A percentile compares a stretch with the other conserved stretches of the same genome.
Evolutionary conservation across 1,140 invertebrate species (phyloP).

Genomic region (Pseudomyrmex flavicornis): DNA sequence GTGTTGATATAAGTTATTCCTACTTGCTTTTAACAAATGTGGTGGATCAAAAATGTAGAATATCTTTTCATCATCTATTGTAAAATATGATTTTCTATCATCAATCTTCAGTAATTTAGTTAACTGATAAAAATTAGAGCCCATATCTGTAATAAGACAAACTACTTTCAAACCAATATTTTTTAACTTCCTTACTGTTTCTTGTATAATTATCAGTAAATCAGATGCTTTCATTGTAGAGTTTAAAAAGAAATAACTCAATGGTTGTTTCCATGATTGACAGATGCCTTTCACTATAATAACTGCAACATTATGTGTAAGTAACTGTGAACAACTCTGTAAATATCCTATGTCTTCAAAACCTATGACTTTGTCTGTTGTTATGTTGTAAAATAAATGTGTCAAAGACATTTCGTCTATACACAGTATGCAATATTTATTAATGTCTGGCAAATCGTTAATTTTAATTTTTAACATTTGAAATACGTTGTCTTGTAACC

Average conservation of each 20-base stretch:
- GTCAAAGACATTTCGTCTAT: constrained; percentile 17
- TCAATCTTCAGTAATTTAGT: constrained; percentile 1
- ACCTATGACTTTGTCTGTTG: background rate
- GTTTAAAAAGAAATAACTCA: constrained; percentile 7
- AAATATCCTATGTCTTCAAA: too few species aligned
- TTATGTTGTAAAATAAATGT: constrained; percentile 7
- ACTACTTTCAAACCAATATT: constrained; percentile 26
- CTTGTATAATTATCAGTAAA: constrained; percentile 5
- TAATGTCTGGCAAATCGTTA: background rate
- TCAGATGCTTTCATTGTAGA: background rate
- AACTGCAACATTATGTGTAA: constrained; percentile 10
- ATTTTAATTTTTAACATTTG: constrained; percentile 9
- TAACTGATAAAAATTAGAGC: constrained; percentile 9
- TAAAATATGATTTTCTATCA: background rate
- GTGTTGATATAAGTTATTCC: too few species aligned
- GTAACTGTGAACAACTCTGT: too few species aligned
- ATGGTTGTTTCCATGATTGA: constrained; percentile 15
- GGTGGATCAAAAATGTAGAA: too few species aligned
- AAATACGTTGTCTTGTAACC: background rate
- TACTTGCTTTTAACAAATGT: too few species aligned
- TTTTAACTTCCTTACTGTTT: background rate
- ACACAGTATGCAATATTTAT: constrained; percentile 10
- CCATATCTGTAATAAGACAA: constrained; percentile 7
- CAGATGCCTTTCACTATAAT: background rate
- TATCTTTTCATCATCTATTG: background rate